phyloP scores from a whole-genome alignment of 2,797 vertebrate species.

The Acanthiza pusilla region DNA sequence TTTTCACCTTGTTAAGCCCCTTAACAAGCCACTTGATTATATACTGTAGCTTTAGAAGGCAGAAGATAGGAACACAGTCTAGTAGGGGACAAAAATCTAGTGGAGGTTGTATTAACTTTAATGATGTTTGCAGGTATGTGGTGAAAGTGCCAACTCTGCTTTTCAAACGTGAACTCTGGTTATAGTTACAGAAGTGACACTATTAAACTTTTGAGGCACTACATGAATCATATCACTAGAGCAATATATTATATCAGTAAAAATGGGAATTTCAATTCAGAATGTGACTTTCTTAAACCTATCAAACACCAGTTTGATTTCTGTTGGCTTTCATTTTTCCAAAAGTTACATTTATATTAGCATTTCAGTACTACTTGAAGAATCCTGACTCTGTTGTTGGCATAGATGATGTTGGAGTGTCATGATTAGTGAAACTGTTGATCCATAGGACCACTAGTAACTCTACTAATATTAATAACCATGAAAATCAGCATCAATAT shows the following conservation, averaged over 20 bases:
- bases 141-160: not conserved
- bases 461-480: not conserved
- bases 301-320: not conserved
- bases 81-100: constrained; percentile 13
- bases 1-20: constrained; percentile 69
- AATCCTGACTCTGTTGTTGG: not conserved
- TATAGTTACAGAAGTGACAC: not conserved
- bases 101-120: not conserved
- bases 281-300: not conserved
- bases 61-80: constrained; percentile 13
- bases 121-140: not conserved
- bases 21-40: constrained; percentile 68
- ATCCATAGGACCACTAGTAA: not conserved
- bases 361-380: not conserved
- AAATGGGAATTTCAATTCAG: not conserved
- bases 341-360: not conserved
- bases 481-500: not conserved
- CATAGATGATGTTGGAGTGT: not conserved
- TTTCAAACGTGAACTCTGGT: not conserved
- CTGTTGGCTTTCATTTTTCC: not conserved
- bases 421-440: not conserved
- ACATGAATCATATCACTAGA: not conserved
- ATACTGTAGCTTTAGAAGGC: constrained; percentile 55
- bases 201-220: not conserved
- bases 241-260: not conserved